Evolutionary conservation across 2,888 invertebrate species (phyloP).

Genomic region (Sylvicola fuscatus): DNA sequence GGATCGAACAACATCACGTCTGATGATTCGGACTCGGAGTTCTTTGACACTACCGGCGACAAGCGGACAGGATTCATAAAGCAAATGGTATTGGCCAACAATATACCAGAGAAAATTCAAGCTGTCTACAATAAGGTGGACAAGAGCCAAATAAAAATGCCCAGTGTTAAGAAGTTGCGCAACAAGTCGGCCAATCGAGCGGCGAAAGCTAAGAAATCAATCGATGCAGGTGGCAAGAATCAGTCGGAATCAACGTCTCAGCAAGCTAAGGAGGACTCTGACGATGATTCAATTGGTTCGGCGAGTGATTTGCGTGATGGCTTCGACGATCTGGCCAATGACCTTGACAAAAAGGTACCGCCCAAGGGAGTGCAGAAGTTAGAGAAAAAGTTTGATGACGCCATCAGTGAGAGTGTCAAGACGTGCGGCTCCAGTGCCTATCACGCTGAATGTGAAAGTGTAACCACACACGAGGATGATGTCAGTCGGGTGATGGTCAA

Average conservation of each 20-base stretch:
- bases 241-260: conserved; percentile 8
- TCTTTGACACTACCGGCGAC: conserved; percentile 18
- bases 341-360: background rate
- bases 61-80: conserved; percentile 21
- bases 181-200: conserved; percentile 13
- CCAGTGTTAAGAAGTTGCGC: conserved; percentile 28
- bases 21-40: conserved; percentile 30
- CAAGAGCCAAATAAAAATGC: conserved; percentile 20
- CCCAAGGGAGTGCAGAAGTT: background rate
- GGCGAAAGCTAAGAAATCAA: conserved; percentile 14
- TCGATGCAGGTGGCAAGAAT: conserved; percentile 6
- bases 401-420: conserved; percentile 38
- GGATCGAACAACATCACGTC: conserved; percentile 37
- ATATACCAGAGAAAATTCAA: conserved; percentile 31
- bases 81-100: conserved; percentile 24
- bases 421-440: conserved; percentile 49
- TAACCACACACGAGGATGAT: conserved; percentile 39
- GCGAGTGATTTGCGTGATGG: conserved; percentile 41
- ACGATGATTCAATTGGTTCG: conserved; percentile 50
- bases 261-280: conserved; percentile 25
- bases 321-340: conserved; percentile 20
- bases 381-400: conserved; percentile 28
- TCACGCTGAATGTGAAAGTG: conserved; percentile 50
- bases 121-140: conserved; percentile 31
- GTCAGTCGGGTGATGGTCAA: conserved; percentile 30